phyloP scores from a whole-genome alignment of 2,797 vertebrate species.

The Gambelia wislizenii region DNA sequence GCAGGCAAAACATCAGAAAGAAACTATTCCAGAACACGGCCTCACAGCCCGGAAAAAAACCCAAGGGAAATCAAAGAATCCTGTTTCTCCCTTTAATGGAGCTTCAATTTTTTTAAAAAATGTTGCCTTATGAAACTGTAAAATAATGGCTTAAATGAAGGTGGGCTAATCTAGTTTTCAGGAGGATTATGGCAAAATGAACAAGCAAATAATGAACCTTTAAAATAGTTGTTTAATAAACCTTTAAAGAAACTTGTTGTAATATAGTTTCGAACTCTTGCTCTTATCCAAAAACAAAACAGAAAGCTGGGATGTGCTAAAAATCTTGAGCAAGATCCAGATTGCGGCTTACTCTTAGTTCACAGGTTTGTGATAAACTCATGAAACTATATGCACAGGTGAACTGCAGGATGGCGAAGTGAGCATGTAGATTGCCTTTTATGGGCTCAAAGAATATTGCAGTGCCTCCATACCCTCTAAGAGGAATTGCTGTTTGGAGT shows the following conservation, averaged over 20 bases:
- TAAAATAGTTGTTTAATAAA: neutral
- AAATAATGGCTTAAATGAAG: conserved; percentile 5
- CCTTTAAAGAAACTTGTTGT: neutral
- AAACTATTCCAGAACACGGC: too few relatives aligned
- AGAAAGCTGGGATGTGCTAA: neutral
- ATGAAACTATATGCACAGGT: neutral
- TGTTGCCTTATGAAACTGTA: neutral
- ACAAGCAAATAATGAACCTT: neutral
- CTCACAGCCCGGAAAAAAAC: too few relatives aligned
- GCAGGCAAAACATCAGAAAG: too few relatives aligned
- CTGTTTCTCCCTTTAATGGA: conserved; percentile 14
- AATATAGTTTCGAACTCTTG: neutral
- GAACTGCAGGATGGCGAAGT: neutral
- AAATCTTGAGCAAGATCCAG: neutral
- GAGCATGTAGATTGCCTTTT: neutral
- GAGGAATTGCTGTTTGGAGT: neutral
- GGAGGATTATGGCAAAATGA: conserved; percentile 21
- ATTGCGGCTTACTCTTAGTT: neutral
- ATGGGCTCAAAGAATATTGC: neutral
- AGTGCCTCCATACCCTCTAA: neutral
- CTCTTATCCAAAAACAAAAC: neutral
- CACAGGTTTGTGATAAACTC: neutral
- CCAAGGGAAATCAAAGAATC: too few relatives aligned
- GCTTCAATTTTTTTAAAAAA: conserved; percentile 27
- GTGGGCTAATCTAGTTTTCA: neutral